Evolutionary conservation across 92 coral and sea anemone genomes (phyloP), one percentile per base, ranked within the genome.

Genomic region (Zoanthus solanderi): DNA sequence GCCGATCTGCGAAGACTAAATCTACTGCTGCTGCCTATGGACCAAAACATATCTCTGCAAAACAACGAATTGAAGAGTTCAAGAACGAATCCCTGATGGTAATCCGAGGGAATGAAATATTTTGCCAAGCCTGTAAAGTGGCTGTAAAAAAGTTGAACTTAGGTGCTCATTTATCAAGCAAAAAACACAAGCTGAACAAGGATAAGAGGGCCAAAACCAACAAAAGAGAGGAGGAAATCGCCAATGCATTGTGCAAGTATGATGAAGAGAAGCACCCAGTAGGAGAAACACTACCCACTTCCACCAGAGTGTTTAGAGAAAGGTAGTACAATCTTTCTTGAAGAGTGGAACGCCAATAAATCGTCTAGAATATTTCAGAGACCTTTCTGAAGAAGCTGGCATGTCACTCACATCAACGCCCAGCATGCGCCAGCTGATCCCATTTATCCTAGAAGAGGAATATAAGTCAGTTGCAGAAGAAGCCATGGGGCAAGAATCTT

Each of bases 401-500:
- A 53, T 77, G 71, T 56, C 89, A 30, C 87, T 90, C 6, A 89
- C 89, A 15, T 69, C 84, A 17, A 52, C 68, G 57, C 71, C 78
- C 34, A 68, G 76, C 82, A 84, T 90, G 92, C 79, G 89, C 56
- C 57, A 90, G 71, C 75, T 90, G 61, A 86, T 90, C 61, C 81
- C 89, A 47, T 90, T 90, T 74, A 90, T 90, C 72, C 90, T 78
- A 5, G 86, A 85, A 71, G 52, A 90, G 71, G 89, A 90, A 72
- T 52, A 78, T 77, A 74, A 72, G 23, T 15, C 85, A 34, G 80
- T 85, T 66, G 78, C 78, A 52, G 58, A 85, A 89, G 86, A 89
- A 61, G 78, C 84, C 78, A 60, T 23, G 31, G 72, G 86, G 86
- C 65, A 89, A 57, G 60, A 88, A 84, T 63, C 52, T 84, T 23